A percentile compares a stretch with the other conserved stretches of the same genome.
phyloP scores from a whole-genome alignment of 2,797 vertebrate genomes.

The Bufotes viridis region DNA sequence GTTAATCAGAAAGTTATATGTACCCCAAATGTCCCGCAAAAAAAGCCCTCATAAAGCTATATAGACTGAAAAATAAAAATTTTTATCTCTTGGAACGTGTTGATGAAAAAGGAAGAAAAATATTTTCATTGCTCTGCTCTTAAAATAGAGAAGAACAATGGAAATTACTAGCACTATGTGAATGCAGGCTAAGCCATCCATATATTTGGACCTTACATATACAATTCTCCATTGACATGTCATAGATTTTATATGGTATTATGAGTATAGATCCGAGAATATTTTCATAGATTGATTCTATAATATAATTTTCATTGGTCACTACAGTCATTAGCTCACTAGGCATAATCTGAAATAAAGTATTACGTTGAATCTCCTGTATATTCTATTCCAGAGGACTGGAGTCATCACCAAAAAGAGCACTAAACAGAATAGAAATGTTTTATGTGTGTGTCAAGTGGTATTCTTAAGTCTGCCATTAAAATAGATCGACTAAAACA shows the following conservation, averaged over 20 bases:
- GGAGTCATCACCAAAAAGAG: slow-evolving; percentile 30
- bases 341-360: background rate
- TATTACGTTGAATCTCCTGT: background rate
- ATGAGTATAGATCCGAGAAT: background rate
- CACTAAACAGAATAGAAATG: slow-evolving; percentile 43
- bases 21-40: no score
- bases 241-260: background rate
- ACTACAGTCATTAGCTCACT: background rate
- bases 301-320: background rate
- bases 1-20: no score
- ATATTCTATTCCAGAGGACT: background rate
- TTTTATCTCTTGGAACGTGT: no score
- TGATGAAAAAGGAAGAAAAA: no score
- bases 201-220: background rate
- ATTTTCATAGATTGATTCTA: background rate
- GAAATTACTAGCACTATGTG: no score
- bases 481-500: slow-evolving; percentile 54
- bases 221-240: background rate
- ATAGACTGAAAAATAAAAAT: no score
- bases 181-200: no score
- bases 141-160: no score
- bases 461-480: slow-evolving; percentile 51
- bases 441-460: slow-evolving; percentile 49
- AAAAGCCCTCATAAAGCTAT: no score
- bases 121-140: no score